Conservation (phyloP, 2,888 invertebrate species). For the Vannuccia rotundouncinata region DNA sequence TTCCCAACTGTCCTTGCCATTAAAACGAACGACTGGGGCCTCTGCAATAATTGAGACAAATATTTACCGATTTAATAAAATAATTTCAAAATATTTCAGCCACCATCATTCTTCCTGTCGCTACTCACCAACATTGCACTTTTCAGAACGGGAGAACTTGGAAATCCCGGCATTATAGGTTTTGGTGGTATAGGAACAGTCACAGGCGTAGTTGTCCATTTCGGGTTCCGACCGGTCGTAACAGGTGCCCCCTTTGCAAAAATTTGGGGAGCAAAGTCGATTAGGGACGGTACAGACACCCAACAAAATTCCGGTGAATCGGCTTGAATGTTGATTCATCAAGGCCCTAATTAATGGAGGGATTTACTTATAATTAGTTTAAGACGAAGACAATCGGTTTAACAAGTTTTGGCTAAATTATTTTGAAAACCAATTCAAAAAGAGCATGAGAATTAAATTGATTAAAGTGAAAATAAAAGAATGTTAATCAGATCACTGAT, state of each 20-base stretch:
- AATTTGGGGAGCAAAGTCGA: not conserved
- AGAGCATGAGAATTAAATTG: no score
- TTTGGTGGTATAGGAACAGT: slow-evolving; percentile 29
- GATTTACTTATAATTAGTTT: no score
- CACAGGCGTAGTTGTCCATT: slow-evolving; percentile 32
- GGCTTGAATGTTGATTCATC: slow-evolving; percentile 30
- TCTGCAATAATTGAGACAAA: not conserved
- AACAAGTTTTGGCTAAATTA: no score
- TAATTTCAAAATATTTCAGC: no score
- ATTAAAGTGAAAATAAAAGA: no score
- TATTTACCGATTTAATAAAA: not conserved
- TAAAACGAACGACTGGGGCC: not conserved
- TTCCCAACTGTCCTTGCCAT: slow-evolving; percentile 4
- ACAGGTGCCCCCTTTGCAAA: slow-evolving; percentile 33
- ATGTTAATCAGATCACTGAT: no score
- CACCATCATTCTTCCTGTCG: no score
- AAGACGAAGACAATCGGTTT: no score
- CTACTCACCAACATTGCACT: slow-evolving; percentile 17
- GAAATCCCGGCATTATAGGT: slow-evolving; percentile 2
- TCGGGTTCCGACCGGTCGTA: slow-evolving; percentile 30
- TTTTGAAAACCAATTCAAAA: no score
- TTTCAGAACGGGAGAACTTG: slow-evolving; percentile 11
- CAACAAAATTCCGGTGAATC: not conserved
- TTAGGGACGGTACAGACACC: not conserved
- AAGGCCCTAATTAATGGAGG: no score